phyloP scores from a whole-genome alignment of 2,797 vertebrate genomes.

The Cynodonichthys magdalenae region DNA sequence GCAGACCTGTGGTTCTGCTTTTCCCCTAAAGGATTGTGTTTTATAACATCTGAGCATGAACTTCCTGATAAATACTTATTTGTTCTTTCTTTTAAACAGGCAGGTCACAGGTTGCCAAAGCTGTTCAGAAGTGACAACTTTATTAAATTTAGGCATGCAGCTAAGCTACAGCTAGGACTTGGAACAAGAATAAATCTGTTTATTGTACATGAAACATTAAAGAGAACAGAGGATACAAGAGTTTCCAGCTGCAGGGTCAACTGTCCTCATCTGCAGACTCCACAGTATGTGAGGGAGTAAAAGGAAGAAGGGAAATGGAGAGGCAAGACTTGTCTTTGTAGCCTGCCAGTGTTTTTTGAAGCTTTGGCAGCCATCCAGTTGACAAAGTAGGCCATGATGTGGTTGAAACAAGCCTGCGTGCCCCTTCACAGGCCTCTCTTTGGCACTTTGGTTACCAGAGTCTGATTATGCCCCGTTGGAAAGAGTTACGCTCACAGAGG shows the following conservation, averaged over 20 bases:
- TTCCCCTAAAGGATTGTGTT: neutral
- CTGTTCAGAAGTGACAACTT: slow-evolving; percentile 19
- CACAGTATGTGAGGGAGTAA: slow-evolving; percentile 38
- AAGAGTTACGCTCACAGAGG: slow-evolving; percentile 37
- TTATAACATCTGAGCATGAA: neutral
- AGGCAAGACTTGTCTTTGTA: slow-evolving; percentile 55
- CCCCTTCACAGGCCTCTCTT: slow-evolving; percentile 65
- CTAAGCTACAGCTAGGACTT: slow-evolving; percentile 2
- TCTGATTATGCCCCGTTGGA: slow-evolving; percentile 44
- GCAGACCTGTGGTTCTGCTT: slow-evolving; percentile 2
- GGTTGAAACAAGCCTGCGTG: slow-evolving; percentile 48
- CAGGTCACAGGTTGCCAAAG: neutral
- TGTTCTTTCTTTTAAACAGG: neutral
- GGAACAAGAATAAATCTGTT: slow-evolving; percentile 10
- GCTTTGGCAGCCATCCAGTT: slow-evolving; percentile 66
- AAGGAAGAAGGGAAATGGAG: slow-evolving; percentile 38
- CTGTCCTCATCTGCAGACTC: slow-evolving; percentile 26
- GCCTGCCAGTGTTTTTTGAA: slow-evolving; percentile 66
- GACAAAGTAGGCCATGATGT: slow-evolving; percentile 60
- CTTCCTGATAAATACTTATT: neutral
- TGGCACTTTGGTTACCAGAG: slow-evolving; percentile 47
- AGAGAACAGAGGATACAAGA: slow-evolving; percentile 15
- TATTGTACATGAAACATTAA: slow-evolving; percentile 22
- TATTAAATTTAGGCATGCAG: slow-evolving; percentile 7
- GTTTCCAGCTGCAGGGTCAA: slow-evolving; percentile 41